A percentile compares a stretch with the other conserved stretches of the same genome.
Evolutionary conservation across 1,140 invertebrate species (phyloP).

Genomic region (Caenorhabditis elegans): WBcel235 BX284603.4:6497001-6497500

Average conservation of each 20-base stretch:
- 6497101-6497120: constrained; percentile 26
- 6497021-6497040: background rate
- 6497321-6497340: too few species aligned
- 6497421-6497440: constrained; percentile 36
- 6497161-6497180: constrained; percentile 38
- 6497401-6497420: too few species aligned
- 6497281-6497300: too few species aligned
- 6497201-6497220: constrained; percentile 35
- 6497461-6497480: constrained; percentile 37
- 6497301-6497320: too few species aligned
- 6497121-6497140: constrained; percentile 34
- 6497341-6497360: too few species aligned
- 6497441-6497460: constrained; percentile 9
- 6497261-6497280: too few species aligned
- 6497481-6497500: constrained; percentile 34
- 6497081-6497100: background rate
- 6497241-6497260: constrained; percentile 35
- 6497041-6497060: constrained; percentile 5
- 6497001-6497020: background rate
- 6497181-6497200: constrained; percentile 33
- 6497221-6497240: constrained; percentile 29
- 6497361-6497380: too few species aligned
- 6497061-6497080: constrained; percentile 37
- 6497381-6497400: too few species aligned
- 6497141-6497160: constrained; percentile 39